Base-by-base conservation (phyloP, 2,888 invertebrate species). In the Allacma fusca region DNA sequence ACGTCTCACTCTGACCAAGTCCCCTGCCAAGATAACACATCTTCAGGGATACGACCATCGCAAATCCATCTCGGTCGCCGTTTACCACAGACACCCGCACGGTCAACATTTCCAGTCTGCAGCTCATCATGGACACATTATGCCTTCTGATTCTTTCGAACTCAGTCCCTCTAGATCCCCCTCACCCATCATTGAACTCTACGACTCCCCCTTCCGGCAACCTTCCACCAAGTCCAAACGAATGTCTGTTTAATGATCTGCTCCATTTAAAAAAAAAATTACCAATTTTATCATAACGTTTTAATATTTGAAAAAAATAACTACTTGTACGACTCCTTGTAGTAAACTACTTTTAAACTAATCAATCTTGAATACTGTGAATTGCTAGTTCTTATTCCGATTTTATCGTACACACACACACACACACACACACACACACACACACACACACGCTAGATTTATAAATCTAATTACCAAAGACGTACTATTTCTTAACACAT, bases 71-170 rank as follows among this genome's bases (percentile, higher is more conserved):
- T 80, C 81, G 28, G 79, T 83, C 28, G 83, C 83, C n/a, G 83
- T 83, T 34, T 83, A 83, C 77, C 83, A 83, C 76, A 79, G 82
- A 69, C 81, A 82, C 77, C 72, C 67, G 28, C 62, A 68, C 19
- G 65, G 21, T 24, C 50, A 28, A 23, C 57, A 72, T 29, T 29
- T 79, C 43, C 43, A 75, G 76, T 57, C 78, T 65, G 23, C 73
- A 75, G 50, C 79, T 78, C 75, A 78, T 43, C 78, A 80, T 74
- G 81, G 81, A 80, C 81, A 81, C 78, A 80, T 82, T 75, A 80
- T 84, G 83, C 84, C 84, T 83, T 83, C 84, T 73, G 84, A 84
- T 67, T 84, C 84, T 59, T 83, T 84, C 77, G 84, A 84, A 75
- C 77, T 83, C 73, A 82, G 78, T 50, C 82, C 84, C 67, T 84